Conservation (phyloP, 2,113 vertebrate species). For the Notechis scutatus region DNA sequence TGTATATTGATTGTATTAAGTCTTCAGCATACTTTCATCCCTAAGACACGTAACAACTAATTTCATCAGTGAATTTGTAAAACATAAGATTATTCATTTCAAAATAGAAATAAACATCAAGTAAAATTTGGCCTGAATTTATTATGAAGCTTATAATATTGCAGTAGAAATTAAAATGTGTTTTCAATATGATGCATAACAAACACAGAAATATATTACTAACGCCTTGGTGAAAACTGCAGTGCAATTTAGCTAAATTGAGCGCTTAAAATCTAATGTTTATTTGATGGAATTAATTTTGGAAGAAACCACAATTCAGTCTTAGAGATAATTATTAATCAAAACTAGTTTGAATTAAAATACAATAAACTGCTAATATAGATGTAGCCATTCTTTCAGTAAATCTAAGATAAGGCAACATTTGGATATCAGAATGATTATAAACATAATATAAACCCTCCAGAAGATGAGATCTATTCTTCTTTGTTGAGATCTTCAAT, state of each 20-base stretch:
- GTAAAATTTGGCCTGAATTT: background rate
- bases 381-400: background rate
- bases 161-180: background rate
- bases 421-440: background rate
- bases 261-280: background rate
- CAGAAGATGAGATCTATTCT: background rate
- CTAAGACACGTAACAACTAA: background rate
- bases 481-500: background rate
- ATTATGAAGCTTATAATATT: background rate
- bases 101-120: slow-evolving; percentile 11
- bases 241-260: background rate
- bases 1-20: slow-evolving; percentile 4
- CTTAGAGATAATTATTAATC: background rate
- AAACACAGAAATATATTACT: background rate
- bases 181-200: background rate
- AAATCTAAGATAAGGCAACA: background rate
- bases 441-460: background rate
- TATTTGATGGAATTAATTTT: slow-evolving; percentile 14
- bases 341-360: slow-evolving; percentile 7
- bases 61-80: background rate
- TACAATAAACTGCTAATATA: background rate
- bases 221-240: background rate
- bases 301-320: background rate
- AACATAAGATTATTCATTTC: background rate
- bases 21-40: background rate